Evolutionary conservation across 2,797 vertebrate genomes (phyloP), one percentile per base, ranked within the genome.

Genomic region (Gephyroberyx darwinii): DNA sequence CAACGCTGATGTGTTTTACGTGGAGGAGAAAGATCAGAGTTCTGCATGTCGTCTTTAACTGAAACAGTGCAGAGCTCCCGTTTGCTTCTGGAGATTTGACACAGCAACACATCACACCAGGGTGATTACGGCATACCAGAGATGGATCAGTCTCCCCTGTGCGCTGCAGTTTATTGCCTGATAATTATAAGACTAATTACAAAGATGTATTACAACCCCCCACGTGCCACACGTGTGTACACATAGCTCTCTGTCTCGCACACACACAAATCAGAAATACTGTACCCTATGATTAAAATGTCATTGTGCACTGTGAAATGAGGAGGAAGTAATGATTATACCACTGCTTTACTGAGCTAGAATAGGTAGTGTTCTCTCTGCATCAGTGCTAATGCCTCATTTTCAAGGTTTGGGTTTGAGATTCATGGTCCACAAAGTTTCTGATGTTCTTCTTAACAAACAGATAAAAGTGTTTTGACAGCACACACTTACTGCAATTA

Each of bases 161-260:
- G 91, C 84, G 70, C 81, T 39, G 75, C 77, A 71, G 89, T 92
- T 92, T 92, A 92, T 93, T 92, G 90, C 88, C 87, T 89, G 88
- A 89, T 90, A 91, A 92, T 92, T 92, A 92, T 89, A 81, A 91
- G 87, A 87, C 92, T 93, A 93, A 93, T 94, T 92, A 92, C 83
- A 71, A 86, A 85, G 88, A 91, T 88, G 88, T 86, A 93, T 91
- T 89, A 87, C 87, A 88, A 57, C 78, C 79, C 69, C 79, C 59
- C 65, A 5, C 69, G 76, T 75, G 82, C 58, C 26, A 68, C 12
- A 81, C 75, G 54, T 77, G 20, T 58, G 65, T 78, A 63, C 30
- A 31, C 65, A 41, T 12, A 65, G 67, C 77, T 61, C 77, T 64
- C 77, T 65, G 51, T 55, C 54, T 30, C 63, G 17, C 8, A 13